Evolutionary conservation across 2,113 vertebrate genomes (phyloP).

Genomic region (Chlorocebus sabaeus): DNA sequence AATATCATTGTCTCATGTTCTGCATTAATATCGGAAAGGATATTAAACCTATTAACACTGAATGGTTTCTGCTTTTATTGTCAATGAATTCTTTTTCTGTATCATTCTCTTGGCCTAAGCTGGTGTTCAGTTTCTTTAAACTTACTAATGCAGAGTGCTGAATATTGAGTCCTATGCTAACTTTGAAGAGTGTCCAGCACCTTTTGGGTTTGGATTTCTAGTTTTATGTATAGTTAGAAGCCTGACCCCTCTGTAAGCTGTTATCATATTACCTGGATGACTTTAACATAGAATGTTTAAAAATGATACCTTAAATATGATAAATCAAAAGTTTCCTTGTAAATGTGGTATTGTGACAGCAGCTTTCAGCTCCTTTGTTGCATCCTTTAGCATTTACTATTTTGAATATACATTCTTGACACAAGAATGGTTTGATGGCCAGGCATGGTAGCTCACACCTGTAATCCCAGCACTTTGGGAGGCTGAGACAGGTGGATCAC

Average conservation of each 20-base stretch:
- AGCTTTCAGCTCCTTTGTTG: background rate
- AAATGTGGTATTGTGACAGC: background rate
- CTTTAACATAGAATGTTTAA: background rate
- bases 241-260: background rate
- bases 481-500: too few species aligned
- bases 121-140: background rate
- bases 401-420: background rate
- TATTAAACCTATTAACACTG: background rate
- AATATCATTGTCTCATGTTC: background rate
- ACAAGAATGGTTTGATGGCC: background rate
- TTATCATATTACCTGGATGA: background rate
- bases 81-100: background rate
- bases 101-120: background rate
- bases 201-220: constrained; percentile 4
- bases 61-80: background rate
- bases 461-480: too few species aligned
- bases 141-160: background rate
- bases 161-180: background rate
- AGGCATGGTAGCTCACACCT: too few species aligned
- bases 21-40: background rate
- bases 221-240: background rate
- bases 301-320: background rate
- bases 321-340: background rate
- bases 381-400: background rate
- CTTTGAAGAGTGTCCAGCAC: background rate